Percentiles rank a stretch among this genome's conserved stretches.
Evolutionary conservation across 2,113 vertebrate species (phyloP).

Genomic region (Peromyscus maniculatus): DNA sequence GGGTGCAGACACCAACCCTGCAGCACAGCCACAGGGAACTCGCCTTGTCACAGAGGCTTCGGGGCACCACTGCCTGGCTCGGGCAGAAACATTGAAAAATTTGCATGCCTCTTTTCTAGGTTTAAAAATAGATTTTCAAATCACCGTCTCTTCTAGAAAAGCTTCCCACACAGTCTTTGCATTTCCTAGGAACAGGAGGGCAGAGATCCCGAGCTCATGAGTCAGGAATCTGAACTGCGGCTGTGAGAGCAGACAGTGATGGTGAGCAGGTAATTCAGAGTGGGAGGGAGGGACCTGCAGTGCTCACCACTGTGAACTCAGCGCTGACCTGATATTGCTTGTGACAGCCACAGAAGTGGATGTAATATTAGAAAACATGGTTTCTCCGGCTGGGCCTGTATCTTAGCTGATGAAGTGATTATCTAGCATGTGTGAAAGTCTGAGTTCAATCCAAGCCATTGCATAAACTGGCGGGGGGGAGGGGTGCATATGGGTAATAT

Average conservation of each 20-base stretch:
- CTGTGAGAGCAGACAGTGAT: not conserved
- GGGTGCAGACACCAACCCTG: not conserved
- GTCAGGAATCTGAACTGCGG: not conserved
- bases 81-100: not conserved
- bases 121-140: not conserved
- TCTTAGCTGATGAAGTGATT: no score
- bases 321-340: not conserved
- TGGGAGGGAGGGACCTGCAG: not conserved
- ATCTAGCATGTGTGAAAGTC: not conserved
- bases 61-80: not conserved
- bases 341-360: not conserved
- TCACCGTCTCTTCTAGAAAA: not conserved
- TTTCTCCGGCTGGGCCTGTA: no score
- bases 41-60: not conserved
- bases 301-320: not conserved
- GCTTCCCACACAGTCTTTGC: not conserved
- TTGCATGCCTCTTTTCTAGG: not conserved
- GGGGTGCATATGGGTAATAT: not conserved
- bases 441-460: no score
- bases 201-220: not conserved
- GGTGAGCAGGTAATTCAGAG: not conserved
- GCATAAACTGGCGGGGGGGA: no score
- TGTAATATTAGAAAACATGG: not conserved
- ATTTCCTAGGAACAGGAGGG: not conserved
- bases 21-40: not conserved